Evolutionary conservation across 2,888 invertebrate species (phyloP).

Genomic region (Harpagoxenus sublaevis): DNA sequence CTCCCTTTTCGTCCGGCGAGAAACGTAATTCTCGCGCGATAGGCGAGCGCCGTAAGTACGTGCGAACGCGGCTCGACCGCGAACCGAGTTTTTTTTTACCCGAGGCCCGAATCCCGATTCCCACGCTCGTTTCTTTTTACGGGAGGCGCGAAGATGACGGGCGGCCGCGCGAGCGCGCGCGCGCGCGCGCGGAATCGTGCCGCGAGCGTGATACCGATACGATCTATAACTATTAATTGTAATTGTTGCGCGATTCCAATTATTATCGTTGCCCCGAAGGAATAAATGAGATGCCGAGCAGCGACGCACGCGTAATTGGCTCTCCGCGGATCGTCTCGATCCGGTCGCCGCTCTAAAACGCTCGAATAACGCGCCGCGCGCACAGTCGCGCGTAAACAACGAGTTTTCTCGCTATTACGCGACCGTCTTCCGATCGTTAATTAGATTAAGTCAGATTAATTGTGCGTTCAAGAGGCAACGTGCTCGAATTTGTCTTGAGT

Average conservation of each 20-base stretch:
- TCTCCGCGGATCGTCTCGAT: too few species aligned
- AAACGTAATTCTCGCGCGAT: not conserved
- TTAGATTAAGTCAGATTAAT: not conserved
- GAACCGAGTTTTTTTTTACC: conserved; percentile 24
- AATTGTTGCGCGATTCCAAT: conserved; percentile 43
- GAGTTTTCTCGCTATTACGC: not conserved
- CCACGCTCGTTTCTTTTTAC: conserved; percentile 34
- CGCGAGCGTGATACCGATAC: conserved; percentile 40
- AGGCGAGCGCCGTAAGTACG: not conserved
- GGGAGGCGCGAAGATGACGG: conserved; percentile 1
- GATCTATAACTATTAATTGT: conserved; percentile 33
- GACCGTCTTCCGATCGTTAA: not conserved
- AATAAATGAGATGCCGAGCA: conserved; percentile 24
- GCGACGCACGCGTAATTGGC: not conserved
- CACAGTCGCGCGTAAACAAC: not conserved
- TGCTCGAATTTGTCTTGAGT: not conserved
- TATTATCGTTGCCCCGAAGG: conserved; percentile 10
- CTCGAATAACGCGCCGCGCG: not conserved
- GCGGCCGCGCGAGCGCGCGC: not conserved
- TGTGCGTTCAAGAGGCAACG: not conserved
- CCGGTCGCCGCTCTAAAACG: not conserved
- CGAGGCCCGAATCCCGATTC: conserved; percentile 23
- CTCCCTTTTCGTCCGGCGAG: not conserved
- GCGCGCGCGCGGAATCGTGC: not conserved
- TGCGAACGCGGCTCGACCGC: not conserved